Base-by-base conservation (phyloP, 2,797 vertebrate species). In the Anguilla marmorata region DNA sequence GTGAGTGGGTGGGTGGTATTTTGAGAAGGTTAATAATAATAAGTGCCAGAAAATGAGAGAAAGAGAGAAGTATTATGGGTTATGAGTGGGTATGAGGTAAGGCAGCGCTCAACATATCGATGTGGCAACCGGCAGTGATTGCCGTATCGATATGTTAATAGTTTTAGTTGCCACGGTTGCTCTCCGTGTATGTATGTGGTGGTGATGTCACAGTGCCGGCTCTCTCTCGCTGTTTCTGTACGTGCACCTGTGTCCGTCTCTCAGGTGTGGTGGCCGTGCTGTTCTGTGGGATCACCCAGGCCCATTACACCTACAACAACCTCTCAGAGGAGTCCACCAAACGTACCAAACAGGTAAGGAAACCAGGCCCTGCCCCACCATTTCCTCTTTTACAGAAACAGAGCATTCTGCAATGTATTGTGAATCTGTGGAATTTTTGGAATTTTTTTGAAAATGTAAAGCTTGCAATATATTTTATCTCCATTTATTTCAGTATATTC, bases 201-300 rank as follows among this genome's bases (percentile, higher is more conserved):
- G 30, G 16, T 54, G n/a, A 0, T 84, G 79, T 50, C 16, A 48
- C 16, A 41, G 41, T 19, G 8, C 7, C 7, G 12, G 33, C 24
- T 69, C 9, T 69, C 24, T 7, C 63, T 69, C 63, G 27, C 63
- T 7, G n/a, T 69, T 69, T 9, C 24, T 85, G 2, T 56, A 52
- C 48, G n/a, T 86, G 85, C 56, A 21, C 63, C 12, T 41, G 6
- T 85, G 2, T 21, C 7, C 21, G 54, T 84, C 88, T 90, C 84
- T 0, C 94, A 99, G 98, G 98, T 58, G 98, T 99, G 16, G 98
- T 99, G n/a, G 96, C 98, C 0, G 98, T 99, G 89, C 96, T 99
- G 80, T 99, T 99, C 94, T 99, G 98, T 92, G 98, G 98, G 86
- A 99, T 99, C 91, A 98, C 98, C 0, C 98, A 99, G 94, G 98